Evolutionary conservation across 2,888 invertebrate species (phyloP), one percentile per base, ranked within the genome.

Genomic region (Patella ulyssiponensis): DNA sequence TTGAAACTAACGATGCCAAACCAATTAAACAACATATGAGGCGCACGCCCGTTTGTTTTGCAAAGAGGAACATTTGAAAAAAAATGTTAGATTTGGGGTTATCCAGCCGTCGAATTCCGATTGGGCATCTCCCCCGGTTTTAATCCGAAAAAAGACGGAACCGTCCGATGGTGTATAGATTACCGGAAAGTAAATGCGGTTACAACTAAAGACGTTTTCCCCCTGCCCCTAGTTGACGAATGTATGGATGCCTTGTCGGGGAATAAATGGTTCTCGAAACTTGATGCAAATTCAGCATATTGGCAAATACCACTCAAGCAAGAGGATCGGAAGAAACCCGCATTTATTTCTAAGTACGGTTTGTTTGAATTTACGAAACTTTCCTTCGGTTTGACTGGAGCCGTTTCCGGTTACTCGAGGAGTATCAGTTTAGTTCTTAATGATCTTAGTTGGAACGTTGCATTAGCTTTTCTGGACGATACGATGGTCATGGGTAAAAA

Each of bases 311-410:
- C 14, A 4, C 64, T 75, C 17, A 33, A 69, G 52, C 3, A n/a
- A 7, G 44, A 58, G 15, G 77, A 77, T 23, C 53, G 64, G 14
- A 14, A 54, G 3, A 77, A 77, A 64, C 73, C 77, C 7, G 77
- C 77, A 11, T 77, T 77, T 44, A 73, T 56, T 17, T 52, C 77
- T 27, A 77, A 73, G 52, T 27, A 73, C 54, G 72, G 77, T 20
- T 58, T 77, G 14, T 77, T 56, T 20, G 73, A 72, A 27, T 73
- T 58, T n/a, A 27, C 23, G 9, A 53, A 51, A 33, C 17, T 75
- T 4, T 3, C 56, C 0, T 12, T 56, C 15, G 14, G 11, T 14
- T n/a, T 33, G 33, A 33, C 33, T 7, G 33, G 4, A 33, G 33
- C 33, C 5, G 33, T 33, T 4, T 33, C 33, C 33, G 33, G 33